Base-by-base conservation (phyloP, 2,113 vertebrate species). In the Pyrgilauda ruficollis region DNA sequence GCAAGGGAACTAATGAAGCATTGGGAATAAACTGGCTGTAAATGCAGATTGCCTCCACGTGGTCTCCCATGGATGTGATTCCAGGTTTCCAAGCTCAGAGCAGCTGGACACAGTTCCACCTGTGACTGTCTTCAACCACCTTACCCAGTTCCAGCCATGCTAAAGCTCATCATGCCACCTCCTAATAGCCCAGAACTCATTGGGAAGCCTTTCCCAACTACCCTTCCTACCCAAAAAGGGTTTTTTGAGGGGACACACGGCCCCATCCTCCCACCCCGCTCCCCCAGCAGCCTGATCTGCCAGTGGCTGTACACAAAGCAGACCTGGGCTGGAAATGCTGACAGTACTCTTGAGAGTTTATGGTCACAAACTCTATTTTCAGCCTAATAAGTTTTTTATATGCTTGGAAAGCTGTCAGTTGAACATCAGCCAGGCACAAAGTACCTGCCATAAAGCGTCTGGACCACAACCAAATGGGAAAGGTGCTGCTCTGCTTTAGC, bases 301-400 rank as follows among this genome's bases (percentile, higher is more conserved):
- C 28, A 13, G 62, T 20, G 75, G 12, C 12, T 28, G 53, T 53
- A 56, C 76, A 52, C 4, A 2, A 49, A 89, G 84, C 64, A 64
- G 61, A 55, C 46, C 56, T 28, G 76, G 52, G 53, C 70, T 82
- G 86, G 80, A 84, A 82, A 90, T 70, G 92, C 53, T 95, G 86
- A 96, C 90, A 19, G 5, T 44, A 74, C 49, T 92, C 73, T 64
- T 73, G 94, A 89, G 87, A 59, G 95, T 96, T 97, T 96, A 41
- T 73, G 93, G 70, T 94, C 96, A 79, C 94, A 84, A 77, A 95
- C 84, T 97, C 97, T 98, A 97, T 98, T 98, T 98, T 98, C 97
- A 98, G 97, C 95, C 68, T 78, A 96, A 95, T 86, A 94, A 95
- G 96, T 94, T 97, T 96, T 97, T 97, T 98, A 97, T 96, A 89